phyloP scores from a whole-genome alignment of 2,113 vertebrate species.

The Ciconia stormi region DNA sequence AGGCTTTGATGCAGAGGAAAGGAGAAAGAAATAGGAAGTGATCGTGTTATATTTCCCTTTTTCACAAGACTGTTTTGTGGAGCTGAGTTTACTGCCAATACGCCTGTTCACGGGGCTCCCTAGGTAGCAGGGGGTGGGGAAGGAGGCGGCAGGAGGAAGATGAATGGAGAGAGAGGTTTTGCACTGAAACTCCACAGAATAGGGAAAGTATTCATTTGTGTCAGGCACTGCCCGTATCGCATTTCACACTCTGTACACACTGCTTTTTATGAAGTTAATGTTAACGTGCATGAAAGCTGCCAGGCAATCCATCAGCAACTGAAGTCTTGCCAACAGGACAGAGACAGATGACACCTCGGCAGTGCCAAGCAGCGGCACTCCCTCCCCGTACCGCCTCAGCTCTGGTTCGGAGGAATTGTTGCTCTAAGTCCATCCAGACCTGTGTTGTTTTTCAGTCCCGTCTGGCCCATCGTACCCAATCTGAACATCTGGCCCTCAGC shows the following conservation, averaged over 20 bases:
- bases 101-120: background rate
- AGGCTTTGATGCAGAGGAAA: conserved; percentile 18
- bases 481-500: too few species aligned
- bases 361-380: background rate
- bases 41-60: conserved; percentile 5
- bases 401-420: rapidly evolving
- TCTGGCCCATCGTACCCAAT: background rate
- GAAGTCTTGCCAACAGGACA: background rate
- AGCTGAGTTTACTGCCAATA: conserved; percentile 22
- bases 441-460: rapidly evolving
- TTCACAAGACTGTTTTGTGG: conserved; percentile 24
- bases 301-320: conserved; percentile 2
- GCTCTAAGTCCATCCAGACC: rapidly evolving
- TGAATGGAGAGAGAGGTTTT: conserved; percentile 15
- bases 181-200: background rate
- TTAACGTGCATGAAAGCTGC: background rate
- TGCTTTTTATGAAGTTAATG: background rate
- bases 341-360: background rate
- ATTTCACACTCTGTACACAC: background rate
- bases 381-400: rapidly evolving
- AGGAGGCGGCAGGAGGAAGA: background rate
- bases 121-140: background rate
- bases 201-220: background rate
- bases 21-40: conserved; percentile 36
- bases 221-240: background rate